Evolutionary conservation across 1,140 invertebrate species (phyloP).

Genomic region (Calliphora vicina): DNA sequence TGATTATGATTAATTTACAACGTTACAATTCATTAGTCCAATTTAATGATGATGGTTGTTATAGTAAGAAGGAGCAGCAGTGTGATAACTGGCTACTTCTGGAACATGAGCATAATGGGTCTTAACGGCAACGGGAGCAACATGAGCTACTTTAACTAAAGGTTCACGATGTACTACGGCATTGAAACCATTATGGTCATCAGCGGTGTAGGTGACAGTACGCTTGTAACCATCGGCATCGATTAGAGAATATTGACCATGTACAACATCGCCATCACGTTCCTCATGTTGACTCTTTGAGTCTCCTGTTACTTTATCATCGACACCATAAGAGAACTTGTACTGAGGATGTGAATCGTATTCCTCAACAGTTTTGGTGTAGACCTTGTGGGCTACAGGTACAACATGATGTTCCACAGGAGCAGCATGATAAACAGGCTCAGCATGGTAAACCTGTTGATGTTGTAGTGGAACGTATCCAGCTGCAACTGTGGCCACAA

Average conservation of each 20-base stretch:
- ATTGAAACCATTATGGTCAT: conserved; percentile 23
- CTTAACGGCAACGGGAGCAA: conserved; percentile 47
- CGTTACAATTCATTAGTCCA: no score
- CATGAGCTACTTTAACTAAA: conserved; percentile 36
- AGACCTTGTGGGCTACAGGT: conserved; percentile 39
- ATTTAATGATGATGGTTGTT: background rate
- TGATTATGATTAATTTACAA: no score
- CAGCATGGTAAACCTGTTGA: conserved; percentile 45
- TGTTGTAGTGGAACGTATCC: conserved; percentile 45
- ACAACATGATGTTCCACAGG: background rate
- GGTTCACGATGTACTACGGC: no score
- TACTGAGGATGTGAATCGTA: conserved; percentile 61
- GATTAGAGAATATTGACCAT: no score
- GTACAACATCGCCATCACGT: no score
- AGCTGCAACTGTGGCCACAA: conserved; percentile 52
- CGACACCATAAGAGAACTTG: conserved; percentile 62
- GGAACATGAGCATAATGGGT: background rate
- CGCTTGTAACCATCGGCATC: conserved; percentile 52
- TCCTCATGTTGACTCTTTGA: conserved; percentile 47
- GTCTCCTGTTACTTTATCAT: conserved; percentile 68
- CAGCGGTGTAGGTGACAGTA: conserved; percentile 62
- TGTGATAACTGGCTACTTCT: background rate
- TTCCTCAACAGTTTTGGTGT: conserved; percentile 39
- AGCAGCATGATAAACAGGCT: conserved; percentile 44
- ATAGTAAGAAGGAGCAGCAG: conserved; percentile 46